Conservation (phyloP, 2,888 invertebrate species). For the Carcina quercana region DNA sequence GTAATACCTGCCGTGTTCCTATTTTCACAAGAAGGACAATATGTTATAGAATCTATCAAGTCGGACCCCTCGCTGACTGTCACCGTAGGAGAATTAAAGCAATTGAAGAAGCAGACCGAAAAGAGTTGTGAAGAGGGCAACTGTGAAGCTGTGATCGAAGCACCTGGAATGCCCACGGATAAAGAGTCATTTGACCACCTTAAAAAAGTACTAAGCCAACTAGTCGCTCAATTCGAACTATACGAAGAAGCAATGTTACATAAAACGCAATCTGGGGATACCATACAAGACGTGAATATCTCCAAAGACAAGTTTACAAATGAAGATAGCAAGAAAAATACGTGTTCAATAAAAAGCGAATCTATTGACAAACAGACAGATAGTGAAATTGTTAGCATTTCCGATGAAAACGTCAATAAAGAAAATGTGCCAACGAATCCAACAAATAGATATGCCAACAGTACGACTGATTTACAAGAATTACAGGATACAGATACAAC, state of each 20-base stretch:
- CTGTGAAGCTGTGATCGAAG: conserved; percentile 30
- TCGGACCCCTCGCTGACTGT: conserved; percentile 72
- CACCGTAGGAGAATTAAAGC: conserved; percentile 64
- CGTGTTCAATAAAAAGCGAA: conserved; percentile 13
- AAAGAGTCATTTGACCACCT: conserved; percentile 52
- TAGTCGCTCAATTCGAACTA: conserved; percentile 55
- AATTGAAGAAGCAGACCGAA: conserved; percentile 40
- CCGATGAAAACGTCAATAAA: neutral
- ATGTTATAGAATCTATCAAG: conserved; percentile 76
- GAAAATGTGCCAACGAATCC: neutral
- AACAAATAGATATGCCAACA: neutral
- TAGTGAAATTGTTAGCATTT: no score
- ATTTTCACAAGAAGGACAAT: conserved; percentile 83
- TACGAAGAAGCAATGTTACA: conserved; percentile 30
- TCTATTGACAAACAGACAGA: no score
- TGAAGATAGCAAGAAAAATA: conserved; percentile 19
- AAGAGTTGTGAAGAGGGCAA: conserved; percentile 32
- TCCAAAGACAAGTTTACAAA: conserved; percentile 24
- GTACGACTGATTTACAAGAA: neutral
- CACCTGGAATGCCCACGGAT: conserved; percentile 24
- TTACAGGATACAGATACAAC: no score
- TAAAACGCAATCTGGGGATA: conserved; percentile 21
- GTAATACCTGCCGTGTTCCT: conserved; percentile 93
- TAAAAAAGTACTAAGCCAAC: conserved; percentile 57
- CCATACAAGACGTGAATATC: conserved; percentile 20